Evolutionary conservation across 2,113 vertebrate species (phyloP).

Genomic region (Grus americana): DNA sequence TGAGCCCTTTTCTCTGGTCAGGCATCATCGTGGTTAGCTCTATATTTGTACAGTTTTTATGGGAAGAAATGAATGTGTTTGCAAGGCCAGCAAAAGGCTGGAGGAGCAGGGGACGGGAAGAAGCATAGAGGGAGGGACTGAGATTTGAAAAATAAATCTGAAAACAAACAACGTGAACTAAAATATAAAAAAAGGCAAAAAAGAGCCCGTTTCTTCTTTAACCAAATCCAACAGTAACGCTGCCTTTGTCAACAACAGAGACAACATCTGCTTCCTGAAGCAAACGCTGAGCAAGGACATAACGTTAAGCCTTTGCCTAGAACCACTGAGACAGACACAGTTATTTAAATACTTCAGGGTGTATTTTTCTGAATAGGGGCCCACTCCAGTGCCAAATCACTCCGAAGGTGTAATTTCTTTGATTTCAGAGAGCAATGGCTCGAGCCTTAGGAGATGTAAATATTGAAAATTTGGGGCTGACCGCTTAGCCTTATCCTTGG

Average conservation of each 20-base stretch:
- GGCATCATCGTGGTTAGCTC: slow-evolving; percentile 11
- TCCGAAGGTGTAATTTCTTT: not conserved
- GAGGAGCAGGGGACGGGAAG: not conserved
- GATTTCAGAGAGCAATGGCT: not conserved
- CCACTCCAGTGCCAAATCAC: not conserved
- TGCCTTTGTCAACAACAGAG: slow-evolving; percentile 1
- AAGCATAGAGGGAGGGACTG: not conserved
- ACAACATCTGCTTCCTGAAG: slow-evolving; percentile 24
- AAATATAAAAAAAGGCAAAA: not conserved
- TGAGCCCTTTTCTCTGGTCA: not conserved
- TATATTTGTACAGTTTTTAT: slow-evolving; percentile 41
- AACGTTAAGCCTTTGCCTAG: not conserved
- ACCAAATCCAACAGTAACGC: not conserved
- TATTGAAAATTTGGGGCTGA: not conserved
- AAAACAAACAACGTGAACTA: not conserved
- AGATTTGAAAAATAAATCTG: slow-evolving; percentile 12
- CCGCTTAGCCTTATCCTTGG: not conserved
- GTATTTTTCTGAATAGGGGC: not conserved
- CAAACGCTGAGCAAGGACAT: not conserved
- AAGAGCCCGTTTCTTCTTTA: not conserved
- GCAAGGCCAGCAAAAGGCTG: not conserved
- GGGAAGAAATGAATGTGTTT: slow-evolving; percentile 30
- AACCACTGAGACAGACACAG: not conserved
- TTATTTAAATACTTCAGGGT: not conserved
- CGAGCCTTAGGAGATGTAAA: not conserved